These are phyloP conservation scores for rabbit (Oryctolagus cuniculus) DNA, from an alignment of 2,113 vertebrate genomes.

Conservation along the genomic window DNA sequence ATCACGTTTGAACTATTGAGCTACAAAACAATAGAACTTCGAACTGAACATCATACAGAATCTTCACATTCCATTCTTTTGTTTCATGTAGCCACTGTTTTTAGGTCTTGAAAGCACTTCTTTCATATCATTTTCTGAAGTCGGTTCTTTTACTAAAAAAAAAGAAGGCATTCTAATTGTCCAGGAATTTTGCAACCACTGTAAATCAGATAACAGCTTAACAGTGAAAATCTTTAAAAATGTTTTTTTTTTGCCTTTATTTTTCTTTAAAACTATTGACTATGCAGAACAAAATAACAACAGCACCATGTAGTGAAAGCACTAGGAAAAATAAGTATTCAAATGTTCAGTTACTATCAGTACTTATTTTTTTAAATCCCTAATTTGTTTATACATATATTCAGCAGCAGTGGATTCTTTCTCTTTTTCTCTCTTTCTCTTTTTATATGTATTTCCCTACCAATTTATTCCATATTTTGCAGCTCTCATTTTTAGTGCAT, in stretches of 20 bases:
- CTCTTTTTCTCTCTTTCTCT: no score
- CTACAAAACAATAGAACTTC: constrained; percentile 71
- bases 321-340: not conserved
- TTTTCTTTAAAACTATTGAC: not conserved
- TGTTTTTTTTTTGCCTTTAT: not conserved
- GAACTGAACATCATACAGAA: constrained; percentile 73
- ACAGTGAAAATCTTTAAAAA: constrained; percentile 15
- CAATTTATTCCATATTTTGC: not conserved
- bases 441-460: not conserved
- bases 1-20: constrained; percentile 71
- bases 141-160: constrained; percentile 55
- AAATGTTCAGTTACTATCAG: not conserved
- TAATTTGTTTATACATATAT: not conserved
- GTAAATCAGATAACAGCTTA: constrained; percentile 40
- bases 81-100: constrained; percentile 62
- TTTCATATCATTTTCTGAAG: constrained; percentile 71
- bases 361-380: not conserved
- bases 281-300: not conserved
- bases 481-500: not conserved
- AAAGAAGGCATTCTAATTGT: constrained; percentile 11
- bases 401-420: not conserved
- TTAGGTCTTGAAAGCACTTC: constrained; percentile 63
- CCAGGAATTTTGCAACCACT: constrained; percentile 59
- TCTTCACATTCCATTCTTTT: constrained; percentile 47
- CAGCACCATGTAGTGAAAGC: not conserved